Evolutionary conservation across 2,888 invertebrate species (phyloP).

Genomic region (Autographa pulchrina): DNA sequence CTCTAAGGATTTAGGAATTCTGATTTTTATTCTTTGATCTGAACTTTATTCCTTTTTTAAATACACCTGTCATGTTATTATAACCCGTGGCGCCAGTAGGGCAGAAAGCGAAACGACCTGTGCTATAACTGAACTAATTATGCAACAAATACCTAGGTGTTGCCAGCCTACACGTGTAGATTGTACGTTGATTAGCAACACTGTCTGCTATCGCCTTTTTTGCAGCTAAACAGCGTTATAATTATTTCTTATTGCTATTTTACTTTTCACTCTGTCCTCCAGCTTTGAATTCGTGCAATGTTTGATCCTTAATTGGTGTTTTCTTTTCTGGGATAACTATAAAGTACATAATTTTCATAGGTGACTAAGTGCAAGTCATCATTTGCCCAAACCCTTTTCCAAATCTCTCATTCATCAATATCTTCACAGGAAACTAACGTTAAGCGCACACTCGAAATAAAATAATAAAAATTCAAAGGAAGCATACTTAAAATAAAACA

Average conservation of each 20-base stretch:
- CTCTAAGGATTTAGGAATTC: no score
- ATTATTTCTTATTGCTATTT: conserved; percentile 47
- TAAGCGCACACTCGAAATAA: not conserved
- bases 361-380: not conserved
- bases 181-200: conserved; percentile 50
- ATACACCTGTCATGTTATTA: conserved; percentile 36
- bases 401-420: no score
- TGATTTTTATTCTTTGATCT: no score
- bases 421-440: not conserved
- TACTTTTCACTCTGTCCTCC: conserved; percentile 25
- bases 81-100: conserved; percentile 32
- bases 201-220: conserved; percentile 13
- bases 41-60: not conserved
- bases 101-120: conserved; percentile 49
- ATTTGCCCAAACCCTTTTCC: not conserved
- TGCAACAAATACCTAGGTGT: conserved; percentile 40
- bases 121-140: conserved; percentile 46
- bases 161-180: conserved; percentile 54
- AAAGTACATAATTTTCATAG: no score
- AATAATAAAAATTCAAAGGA: not conserved
- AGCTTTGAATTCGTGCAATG: no score
- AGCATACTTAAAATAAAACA: not conserved
- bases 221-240: conserved; percentile 19
- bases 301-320: no score
- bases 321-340: no score